Evolutionary conservation across 2,888 invertebrate genomes (phyloP).

Genomic region (Ormyrus thymus): DNA sequence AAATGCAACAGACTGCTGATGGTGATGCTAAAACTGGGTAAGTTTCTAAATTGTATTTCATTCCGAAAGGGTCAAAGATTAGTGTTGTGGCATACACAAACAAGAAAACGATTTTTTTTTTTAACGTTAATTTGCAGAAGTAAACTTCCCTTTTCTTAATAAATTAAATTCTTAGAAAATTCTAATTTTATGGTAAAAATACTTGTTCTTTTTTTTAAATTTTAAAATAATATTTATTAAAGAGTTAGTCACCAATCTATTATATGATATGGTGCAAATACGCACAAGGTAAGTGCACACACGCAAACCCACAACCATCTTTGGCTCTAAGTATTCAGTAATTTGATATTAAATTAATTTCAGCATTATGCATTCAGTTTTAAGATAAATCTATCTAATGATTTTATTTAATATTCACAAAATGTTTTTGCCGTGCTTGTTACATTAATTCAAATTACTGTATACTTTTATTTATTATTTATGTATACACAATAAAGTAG

Average conservation of each 20-base stretch:
- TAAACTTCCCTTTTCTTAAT: neutral
- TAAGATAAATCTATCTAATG: neutral
- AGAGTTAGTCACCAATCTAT: constrained; percentile 60
- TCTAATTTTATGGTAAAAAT: neutral
- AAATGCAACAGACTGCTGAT: constrained; percentile 66
- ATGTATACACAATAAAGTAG: constrained; percentile 62
- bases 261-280: constrained; percentile 55
- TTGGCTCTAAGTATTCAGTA: constrained; percentile 71
- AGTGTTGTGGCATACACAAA: constrained; percentile 70
- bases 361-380: neutral
- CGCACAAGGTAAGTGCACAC: constrained; percentile 70
- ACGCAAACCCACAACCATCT: constrained; percentile 72
- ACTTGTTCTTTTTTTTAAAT: no score
- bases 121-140: constrained; percentile 15
- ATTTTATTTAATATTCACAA: neutral
- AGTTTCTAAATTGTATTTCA: constrained; percentile 65
- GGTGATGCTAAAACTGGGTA: constrained; percentile 74
- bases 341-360: constrained; percentile 61
- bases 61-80: constrained; percentile 68
- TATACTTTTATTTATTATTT: constrained; percentile 57
- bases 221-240: no score
- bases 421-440: neutral
- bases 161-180: constrained; percentile 10
- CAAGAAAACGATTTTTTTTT: constrained; percentile 50
- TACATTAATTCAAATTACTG: constrained; percentile 58